These are phyloP conservation scores for Sthenelais limicola DNA, from an alignment of 2,888 invertebrate species.

Conservation along the genomic window DNA sequence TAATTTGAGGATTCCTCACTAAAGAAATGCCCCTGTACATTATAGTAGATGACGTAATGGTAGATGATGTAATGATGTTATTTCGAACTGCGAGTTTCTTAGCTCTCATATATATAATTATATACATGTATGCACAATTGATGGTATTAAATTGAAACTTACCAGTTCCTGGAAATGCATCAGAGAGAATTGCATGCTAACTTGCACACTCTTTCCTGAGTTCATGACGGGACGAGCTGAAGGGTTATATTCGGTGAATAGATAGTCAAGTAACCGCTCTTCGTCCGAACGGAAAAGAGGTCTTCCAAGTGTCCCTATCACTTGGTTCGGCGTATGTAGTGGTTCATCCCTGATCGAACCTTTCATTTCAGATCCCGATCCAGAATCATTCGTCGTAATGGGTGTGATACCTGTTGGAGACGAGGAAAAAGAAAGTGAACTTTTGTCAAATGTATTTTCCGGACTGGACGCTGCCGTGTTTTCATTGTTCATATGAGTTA, in stretches of 20 bases:
- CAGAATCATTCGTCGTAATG: neutral
- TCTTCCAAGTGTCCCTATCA: neutral
- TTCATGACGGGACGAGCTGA: slow-evolving; percentile 40
- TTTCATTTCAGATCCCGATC: neutral
- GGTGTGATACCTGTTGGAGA: slow-evolving; percentile 29
- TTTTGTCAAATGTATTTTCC: neutral
- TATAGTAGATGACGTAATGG: no score
- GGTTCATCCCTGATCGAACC: neutral
- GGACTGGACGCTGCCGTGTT: neutral
- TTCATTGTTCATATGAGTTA: no score
- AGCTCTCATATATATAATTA: no score
- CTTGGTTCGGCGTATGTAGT: neutral
- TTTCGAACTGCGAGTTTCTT: no score
- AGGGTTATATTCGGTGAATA: slow-evolving; percentile 42
- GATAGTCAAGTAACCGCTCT: slow-evolving; percentile 37
- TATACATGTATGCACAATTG: no score
- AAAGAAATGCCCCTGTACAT: no score
- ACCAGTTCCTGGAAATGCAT: slow-evolving; percentile 41
- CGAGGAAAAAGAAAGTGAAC: neutral
- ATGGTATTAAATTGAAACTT: no score
- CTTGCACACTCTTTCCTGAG: slow-evolving; percentile 36
- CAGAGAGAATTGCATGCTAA: slow-evolving; percentile 37
- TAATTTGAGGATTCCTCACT: no score
- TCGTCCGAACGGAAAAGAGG: slow-evolving; percentile 37
- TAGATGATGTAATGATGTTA: no score